Evolutionary conservation across 2,113 vertebrate genomes (phyloP).

Genomic region (Nyctereutes procyonoides): DNA sequence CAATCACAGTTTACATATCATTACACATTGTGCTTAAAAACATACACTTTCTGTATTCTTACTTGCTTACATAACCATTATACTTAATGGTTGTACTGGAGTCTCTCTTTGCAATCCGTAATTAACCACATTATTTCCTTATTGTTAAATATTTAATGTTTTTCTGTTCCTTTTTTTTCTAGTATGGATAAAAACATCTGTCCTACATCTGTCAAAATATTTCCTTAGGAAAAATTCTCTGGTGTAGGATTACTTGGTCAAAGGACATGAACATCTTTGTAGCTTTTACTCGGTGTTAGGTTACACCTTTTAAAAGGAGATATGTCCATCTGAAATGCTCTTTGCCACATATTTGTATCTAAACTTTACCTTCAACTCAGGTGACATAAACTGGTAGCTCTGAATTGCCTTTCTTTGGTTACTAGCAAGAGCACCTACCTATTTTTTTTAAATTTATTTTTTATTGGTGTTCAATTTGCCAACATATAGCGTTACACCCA

Average conservation of each 20-base stretch:
- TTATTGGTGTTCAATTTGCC: no score
- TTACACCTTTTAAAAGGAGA: background rate
- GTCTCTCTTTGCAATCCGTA: background rate
- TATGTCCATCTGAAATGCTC: background rate
- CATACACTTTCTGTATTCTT: constrained; percentile 14
- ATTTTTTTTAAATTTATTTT: no score
- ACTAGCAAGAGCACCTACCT: background rate
- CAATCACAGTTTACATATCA: background rate
- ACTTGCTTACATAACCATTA: background rate
- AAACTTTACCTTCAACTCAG: background rate
- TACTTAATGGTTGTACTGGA: background rate
- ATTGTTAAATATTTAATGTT: constrained; percentile 18
- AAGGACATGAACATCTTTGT: constrained; percentile 43
- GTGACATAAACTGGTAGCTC: background rate
- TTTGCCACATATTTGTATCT: background rate
- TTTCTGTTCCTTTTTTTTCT: background rate
- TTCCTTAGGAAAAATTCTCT: constrained; percentile 69
- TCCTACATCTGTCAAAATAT: constrained; percentile 75
- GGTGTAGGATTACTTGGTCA: constrained; percentile 51
- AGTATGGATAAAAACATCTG: constrained; percentile 66
- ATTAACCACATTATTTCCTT: constrained; percentile 32
- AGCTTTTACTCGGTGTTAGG: constrained; percentile 20
- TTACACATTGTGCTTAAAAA: background rate
- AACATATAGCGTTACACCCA: no score
- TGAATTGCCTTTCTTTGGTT: background rate